phyloP scores from a whole-genome alignment of 1,140 invertebrate genomes.

The Alviniconcha marisindica region DNA sequence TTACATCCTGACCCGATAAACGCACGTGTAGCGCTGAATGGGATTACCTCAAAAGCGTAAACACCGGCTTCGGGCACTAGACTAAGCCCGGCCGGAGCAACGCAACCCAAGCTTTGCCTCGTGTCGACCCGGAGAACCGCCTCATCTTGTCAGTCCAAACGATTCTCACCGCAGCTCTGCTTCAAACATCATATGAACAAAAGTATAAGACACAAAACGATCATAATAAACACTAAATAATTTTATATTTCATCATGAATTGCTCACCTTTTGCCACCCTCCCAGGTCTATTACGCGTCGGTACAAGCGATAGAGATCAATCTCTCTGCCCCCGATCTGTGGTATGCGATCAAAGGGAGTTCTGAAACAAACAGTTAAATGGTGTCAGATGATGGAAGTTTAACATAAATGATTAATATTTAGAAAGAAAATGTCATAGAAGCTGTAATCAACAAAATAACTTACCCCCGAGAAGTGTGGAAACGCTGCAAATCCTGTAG shows the following conservation, averaged over 20 bases:
- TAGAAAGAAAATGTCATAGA: neutral
- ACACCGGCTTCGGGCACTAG: conserved; percentile 21
- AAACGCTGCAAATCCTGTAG: conserved; percentile 88
- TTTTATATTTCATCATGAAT: conserved; percentile 41
- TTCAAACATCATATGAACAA: no score
- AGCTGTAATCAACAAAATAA: neutral
- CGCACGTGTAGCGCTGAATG: conserved; percentile 36
- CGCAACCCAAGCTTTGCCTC: neutral
- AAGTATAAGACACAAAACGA: no score
- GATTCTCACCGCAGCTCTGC: no score
- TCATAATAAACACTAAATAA: no score
- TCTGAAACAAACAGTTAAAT: conserved; percentile 77
- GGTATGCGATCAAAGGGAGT: conserved; percentile 86
- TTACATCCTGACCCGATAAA: conserved; percentile 34
- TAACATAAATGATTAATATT: neutral
- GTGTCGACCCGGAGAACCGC: neutral
- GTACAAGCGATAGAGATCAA: conserved; percentile 94
- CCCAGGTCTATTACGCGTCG: conserved; percentile 92
- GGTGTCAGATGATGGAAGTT: conserved; percentile 21
- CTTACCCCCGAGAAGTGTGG: conserved; percentile 89
- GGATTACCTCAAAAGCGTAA: conserved; percentile 37
- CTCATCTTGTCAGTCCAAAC: no score
- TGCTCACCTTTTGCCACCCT: conserved; percentile 92
- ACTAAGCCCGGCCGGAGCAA: neutral
- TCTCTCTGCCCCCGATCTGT: conserved; percentile 90